These are phyloP conservation scores for Eulemur coronatus DNA, from an alignment of 2,797 vertebrate species.

Conservation along the genomic window DNA sequence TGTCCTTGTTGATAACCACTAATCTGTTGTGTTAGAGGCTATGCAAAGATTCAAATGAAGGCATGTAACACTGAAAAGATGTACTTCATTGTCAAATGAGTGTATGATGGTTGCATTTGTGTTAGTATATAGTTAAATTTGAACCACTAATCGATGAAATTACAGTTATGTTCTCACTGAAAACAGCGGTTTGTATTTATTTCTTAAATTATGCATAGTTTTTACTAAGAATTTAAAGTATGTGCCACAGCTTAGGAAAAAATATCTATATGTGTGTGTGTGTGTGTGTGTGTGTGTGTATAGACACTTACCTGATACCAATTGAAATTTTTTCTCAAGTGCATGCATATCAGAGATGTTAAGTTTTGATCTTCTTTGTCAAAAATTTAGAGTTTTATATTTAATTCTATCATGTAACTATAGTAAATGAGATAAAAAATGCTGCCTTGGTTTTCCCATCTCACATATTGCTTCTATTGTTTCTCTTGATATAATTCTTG, in stretches of 20 bases:
- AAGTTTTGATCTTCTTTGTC: neutral
- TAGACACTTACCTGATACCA: neutral
- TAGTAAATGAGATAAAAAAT: neutral
- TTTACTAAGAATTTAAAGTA: neutral
- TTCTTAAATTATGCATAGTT: neutral
- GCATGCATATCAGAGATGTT: neutral
- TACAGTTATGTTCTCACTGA: neutral
- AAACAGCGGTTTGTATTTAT: neutral
- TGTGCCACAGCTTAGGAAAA: neutral
- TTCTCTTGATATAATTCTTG: neutral
- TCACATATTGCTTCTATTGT: too few species aligned
- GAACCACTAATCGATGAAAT: neutral
- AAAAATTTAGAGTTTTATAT: neutral
- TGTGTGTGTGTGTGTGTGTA: neutral
- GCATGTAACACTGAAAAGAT: neutral
- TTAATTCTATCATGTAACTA: neutral
- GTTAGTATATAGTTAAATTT: neutral
- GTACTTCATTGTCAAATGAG: neutral
- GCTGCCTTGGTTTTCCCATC: neutral
- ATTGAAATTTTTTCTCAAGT: neutral
- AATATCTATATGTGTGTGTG: neutral
- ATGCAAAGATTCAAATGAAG: neutral
- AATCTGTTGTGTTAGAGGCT: neutral
- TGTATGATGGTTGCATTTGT: neutral
- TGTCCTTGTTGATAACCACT: neutral